A percentile compares a stretch with the other conserved stretches of the same genome.
Evolutionary conservation across 1,140 invertebrate genomes (phyloP).

Genomic region (Musca vetustissima): DNA sequence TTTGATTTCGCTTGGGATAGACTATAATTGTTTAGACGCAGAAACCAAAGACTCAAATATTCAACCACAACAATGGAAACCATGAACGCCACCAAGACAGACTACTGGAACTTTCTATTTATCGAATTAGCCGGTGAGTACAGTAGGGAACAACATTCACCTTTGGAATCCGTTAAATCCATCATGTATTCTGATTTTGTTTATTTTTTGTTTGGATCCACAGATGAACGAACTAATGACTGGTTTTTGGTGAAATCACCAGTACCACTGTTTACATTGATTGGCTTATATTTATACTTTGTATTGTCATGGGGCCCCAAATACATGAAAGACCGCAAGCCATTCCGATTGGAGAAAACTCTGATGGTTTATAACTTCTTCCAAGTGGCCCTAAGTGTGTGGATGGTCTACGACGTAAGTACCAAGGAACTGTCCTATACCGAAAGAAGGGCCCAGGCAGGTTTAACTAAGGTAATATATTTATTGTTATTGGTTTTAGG

Average conservation of each 20-base stretch:
- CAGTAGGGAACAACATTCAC: not conserved
- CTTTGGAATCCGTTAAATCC: not conserved
- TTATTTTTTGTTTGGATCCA: constrained; percentile 45
- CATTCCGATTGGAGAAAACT: constrained; percentile 74
- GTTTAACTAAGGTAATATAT: too few relatives aligned
- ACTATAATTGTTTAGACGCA: constrained; percentile 7
- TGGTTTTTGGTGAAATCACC: constrained; percentile 83
- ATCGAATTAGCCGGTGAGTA: constrained; percentile 61
- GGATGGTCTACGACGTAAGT: constrained; percentile 71
- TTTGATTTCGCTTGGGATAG: not conserved
- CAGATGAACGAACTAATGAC: constrained; percentile 76
- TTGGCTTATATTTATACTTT: constrained; percentile 72
- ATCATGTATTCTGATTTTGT: not conserved
- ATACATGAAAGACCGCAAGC: constrained; percentile 78
- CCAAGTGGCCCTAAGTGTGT: constrained; percentile 74
- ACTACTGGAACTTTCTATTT: constrained; percentile 62
- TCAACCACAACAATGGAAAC: constrained; percentile 45
- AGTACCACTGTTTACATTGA: constrained; percentile 69
- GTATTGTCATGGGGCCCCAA: constrained; percentile 73
- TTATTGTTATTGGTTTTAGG: constrained; percentile 48
- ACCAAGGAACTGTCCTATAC: too few relatives aligned
- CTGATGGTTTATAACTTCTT: constrained; percentile 81
- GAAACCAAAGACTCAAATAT: not conserved
- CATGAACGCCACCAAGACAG: constrained; percentile 56
- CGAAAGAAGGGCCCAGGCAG: too few relatives aligned